These are phyloP conservation scores for Tapirus indicus DNA, from an alignment of 2,797 vertebrate species.

Conservation along the genomic window DNA sequence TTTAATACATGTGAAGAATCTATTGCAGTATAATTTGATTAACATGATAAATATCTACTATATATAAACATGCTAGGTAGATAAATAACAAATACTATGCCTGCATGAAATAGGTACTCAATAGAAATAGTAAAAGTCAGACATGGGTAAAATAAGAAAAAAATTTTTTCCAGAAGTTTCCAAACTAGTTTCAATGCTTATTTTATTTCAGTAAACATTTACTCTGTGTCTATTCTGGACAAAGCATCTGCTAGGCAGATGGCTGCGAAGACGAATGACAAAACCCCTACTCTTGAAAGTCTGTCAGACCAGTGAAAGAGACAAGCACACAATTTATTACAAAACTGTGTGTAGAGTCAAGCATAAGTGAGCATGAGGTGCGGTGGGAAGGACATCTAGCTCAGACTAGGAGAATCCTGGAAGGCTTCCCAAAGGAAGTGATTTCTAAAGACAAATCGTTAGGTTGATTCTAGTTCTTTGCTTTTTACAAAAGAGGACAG, in stretches of 20 bases:
- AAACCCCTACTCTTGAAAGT: neutral
- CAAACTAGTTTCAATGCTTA: neutral
- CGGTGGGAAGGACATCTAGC: neutral
- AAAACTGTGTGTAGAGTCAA: neutral
- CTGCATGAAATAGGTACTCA: neutral
- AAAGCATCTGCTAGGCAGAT: slow-evolving; percentile 21
- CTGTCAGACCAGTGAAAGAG: neutral
- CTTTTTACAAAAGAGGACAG: neutral
- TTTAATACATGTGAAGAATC: neutral
- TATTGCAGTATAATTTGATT: neutral
- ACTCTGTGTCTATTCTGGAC: neutral
- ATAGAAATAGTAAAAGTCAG: neutral
- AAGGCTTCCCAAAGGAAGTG: neutral
- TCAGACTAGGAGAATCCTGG: neutral
- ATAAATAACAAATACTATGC: neutral
- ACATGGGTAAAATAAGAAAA: neutral
- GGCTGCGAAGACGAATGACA: neutral
- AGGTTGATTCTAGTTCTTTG: neutral
- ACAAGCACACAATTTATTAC: neutral
- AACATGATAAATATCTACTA: neutral
- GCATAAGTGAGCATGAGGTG: neutral
- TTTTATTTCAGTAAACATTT: slow-evolving; percentile 28
- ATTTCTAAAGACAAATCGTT: neutral
- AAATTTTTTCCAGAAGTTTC: neutral
- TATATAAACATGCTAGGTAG: neutral